Percentiles rank a stretch among this genome's conserved stretches.
Evolutionary conservation across 2,797 vertebrate species (phyloP).

Genomic region (Enteromius anoplus): DNA sequence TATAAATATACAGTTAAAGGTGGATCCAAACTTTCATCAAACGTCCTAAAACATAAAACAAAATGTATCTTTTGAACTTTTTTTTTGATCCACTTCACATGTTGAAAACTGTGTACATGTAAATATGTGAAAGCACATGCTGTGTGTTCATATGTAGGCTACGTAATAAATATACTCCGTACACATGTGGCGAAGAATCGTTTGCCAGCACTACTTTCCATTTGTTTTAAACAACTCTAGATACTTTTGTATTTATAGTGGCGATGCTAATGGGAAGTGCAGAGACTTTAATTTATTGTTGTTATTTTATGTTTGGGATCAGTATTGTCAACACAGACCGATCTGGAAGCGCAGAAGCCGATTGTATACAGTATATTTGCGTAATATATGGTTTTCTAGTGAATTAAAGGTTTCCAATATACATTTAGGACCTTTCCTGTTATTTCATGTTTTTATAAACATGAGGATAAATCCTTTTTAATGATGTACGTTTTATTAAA

Average conservation of each 20-base stretch:
- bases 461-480: neutral
- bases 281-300: constrained; percentile 71
- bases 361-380: neutral
- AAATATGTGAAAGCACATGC: too few species aligned
- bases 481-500: constrained; percentile 20
- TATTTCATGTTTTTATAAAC: constrained; percentile 28
- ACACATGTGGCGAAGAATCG: neutral
- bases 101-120: neutral
- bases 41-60: too few species aligned
- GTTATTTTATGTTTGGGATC: constrained; percentile 69
- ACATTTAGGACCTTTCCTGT: neutral
- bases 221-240: constrained; percentile 66
- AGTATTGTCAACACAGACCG: constrained; percentile 38
- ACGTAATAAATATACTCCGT: neutral
- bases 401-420: neutral
- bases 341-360: neutral
- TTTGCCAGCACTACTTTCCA: neutral
- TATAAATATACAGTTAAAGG: neutral
- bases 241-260: constrained; percentile 66
- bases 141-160: neutral
- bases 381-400: constrained; percentile 9
- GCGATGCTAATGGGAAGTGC: constrained; percentile 41
- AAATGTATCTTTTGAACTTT: too few species aligned
- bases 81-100: too few species aligned
- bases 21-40: too few species aligned